phyloP scores from a whole-genome alignment of 2,797 vertebrate species.

The Rallus crepitans region DNA sequence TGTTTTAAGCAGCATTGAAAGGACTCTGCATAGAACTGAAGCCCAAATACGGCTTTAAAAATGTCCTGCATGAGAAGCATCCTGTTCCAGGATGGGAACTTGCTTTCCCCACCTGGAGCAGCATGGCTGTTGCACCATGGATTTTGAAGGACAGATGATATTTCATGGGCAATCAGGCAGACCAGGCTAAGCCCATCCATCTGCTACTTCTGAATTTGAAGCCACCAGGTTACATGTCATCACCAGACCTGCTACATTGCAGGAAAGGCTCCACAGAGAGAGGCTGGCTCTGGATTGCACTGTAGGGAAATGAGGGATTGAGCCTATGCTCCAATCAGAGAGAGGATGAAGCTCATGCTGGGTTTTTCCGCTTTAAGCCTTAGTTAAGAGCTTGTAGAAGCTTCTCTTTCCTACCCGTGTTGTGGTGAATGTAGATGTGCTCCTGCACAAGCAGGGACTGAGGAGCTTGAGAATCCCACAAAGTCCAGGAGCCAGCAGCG shows the following conservation, averaged over 20 bases:
- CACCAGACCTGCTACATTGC: rapidly evolving
- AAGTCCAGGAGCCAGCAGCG: background rate
- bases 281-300: background rate
- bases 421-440: no score
- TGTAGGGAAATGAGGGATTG: background rate
- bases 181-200: rapidly evolving
- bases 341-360: background rate
- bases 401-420: background rate
- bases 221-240: background rate
- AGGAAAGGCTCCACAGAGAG: background rate
- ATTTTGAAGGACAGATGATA: background rate
- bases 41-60: background rate
- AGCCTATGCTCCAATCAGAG: background rate
- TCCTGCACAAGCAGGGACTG: background rate
- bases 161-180: background rate
- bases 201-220: background rate
- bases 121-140: rapidly evolving
- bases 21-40: background rate
- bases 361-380: background rate
- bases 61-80: background rate
- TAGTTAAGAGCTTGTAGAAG: background rate
- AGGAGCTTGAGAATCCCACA: background rate
- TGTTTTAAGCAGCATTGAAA: background rate
- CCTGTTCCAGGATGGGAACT: background rate
- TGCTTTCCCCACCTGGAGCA: background rate